Evolutionary conservation across 2,888 invertebrate genomes (phyloP).

Genomic region (Andrena trimmerana): DNA sequence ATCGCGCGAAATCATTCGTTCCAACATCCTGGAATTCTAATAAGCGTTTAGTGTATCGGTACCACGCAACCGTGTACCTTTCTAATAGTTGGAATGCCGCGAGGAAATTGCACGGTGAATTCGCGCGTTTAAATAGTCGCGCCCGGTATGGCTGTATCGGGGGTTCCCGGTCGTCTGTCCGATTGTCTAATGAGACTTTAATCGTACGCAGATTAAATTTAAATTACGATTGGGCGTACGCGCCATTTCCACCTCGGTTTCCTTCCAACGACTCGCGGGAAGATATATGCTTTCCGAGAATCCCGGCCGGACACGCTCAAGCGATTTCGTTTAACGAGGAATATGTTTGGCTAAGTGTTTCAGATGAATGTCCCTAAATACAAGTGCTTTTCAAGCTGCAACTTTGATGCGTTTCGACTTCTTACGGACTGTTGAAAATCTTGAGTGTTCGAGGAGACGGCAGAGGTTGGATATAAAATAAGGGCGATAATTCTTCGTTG

Average conservation of each 20-base stretch:
- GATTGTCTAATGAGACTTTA: constrained; percentile 64
- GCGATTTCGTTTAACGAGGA: not conserved
- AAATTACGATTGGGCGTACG: constrained; percentile 42
- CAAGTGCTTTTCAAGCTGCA: not conserved
- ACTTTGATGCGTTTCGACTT: not conserved
- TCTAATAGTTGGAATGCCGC: constrained; percentile 62
- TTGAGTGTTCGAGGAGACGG: no score
- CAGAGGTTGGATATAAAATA: no score
- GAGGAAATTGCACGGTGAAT: constrained; percentile 52
- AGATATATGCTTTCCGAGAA: not conserved
- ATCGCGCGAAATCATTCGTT: constrained; percentile 35
- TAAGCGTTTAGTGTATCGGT: constrained; percentile 48
- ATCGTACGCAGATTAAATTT: constrained; percentile 64
- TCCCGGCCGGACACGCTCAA: constrained; percentile 1
- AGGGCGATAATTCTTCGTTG: no score
- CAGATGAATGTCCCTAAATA: not conserved
- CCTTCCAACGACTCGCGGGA: constrained; percentile 8
- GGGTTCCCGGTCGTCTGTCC: constrained; percentile 49
- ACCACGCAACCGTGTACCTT: constrained; percentile 42
- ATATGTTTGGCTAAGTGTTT: not conserved
- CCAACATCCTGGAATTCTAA: constrained; percentile 58
- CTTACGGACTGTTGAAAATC: not conserved
- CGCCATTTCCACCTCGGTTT: constrained; percentile 30
- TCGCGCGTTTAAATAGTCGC: constrained; percentile 49
- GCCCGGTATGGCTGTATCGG: constrained; percentile 23